Evolutionary conservation across 2,113 vertebrate species (phyloP).

Genomic region (Crotalus viridis): DNA sequence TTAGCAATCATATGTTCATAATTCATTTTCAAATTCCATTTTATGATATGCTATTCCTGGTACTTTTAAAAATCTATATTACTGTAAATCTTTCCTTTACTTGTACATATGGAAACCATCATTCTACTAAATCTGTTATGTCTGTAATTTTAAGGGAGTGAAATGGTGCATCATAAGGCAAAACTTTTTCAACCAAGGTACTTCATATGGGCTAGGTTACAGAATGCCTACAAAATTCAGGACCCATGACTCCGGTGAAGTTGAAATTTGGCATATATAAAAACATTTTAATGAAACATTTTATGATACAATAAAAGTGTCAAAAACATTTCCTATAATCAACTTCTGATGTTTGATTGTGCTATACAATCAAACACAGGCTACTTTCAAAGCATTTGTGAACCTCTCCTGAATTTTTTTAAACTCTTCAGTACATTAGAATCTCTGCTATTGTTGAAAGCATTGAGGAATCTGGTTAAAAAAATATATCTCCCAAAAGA

Average conservation of each 20-base stretch:
- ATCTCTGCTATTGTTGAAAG: neutral
- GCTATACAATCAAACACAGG: neutral
- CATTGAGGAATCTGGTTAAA: neutral
- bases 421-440: neutral
- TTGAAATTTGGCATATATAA: neutral
- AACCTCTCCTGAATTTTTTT: neutral
- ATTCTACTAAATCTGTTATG: neutral
- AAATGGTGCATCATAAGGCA: neutral
- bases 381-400: neutral
- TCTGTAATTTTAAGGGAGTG: neutral
- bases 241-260: neutral
- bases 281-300: neutral
- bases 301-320: neutral
- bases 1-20: neutral
- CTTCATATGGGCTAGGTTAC: neutral
- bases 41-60: neutral
- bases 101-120: neutral
- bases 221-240: neutral
- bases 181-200: neutral
- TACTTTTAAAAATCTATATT: neutral
- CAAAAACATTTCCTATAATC: neutral
- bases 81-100: neutral
- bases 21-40: neutral
- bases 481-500: neutral
- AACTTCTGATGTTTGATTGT: neutral